These are phyloP conservation scores for Mustela lutreola DNA, from an alignment of 2,113 vertebrate genomes.

Conservation along the genomic window DNA sequence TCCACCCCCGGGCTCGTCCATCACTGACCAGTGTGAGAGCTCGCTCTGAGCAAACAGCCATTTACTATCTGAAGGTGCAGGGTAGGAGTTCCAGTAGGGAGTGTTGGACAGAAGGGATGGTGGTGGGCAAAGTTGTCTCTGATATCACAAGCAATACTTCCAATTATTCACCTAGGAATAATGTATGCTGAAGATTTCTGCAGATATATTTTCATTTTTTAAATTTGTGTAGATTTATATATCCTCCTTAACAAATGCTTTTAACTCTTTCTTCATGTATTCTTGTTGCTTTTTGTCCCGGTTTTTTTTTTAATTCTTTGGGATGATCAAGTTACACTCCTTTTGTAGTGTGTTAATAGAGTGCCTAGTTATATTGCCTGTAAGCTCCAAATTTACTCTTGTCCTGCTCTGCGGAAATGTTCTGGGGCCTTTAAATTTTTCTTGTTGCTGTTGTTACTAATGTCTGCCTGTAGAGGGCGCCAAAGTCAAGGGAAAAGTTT, in stretches of 20 bases:
- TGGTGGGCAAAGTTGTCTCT: neutral
- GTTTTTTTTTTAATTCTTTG: neutral
- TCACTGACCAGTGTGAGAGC: neutral
- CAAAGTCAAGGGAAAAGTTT: neutral
- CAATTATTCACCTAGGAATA: neutral
- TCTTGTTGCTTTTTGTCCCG: neutral
- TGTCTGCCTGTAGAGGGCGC: neutral
- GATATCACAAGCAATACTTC: neutral
- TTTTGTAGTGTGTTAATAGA: neutral
- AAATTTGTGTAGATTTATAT: neutral
- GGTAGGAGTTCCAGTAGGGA: neutral
- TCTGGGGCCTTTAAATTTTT: neutral
- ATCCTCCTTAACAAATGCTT: neutral
- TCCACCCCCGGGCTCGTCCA: neutral
- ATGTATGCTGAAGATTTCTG: neutral
- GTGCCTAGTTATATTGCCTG: neutral
- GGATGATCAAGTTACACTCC: neutral
- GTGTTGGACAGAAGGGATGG: neutral
- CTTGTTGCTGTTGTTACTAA: neutral
- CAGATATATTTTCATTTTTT: neutral
- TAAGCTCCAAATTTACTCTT: neutral
- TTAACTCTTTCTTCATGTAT: neutral
- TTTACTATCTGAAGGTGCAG: neutral
- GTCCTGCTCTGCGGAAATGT: neutral
- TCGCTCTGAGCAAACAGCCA: neutral